Evolutionary conservation across 37 sponge, comb jelly and placozoan genomes (phyloP), one percentile per base, ranked within the genome.

Genomic region (Corticium candelabrum): DNA sequence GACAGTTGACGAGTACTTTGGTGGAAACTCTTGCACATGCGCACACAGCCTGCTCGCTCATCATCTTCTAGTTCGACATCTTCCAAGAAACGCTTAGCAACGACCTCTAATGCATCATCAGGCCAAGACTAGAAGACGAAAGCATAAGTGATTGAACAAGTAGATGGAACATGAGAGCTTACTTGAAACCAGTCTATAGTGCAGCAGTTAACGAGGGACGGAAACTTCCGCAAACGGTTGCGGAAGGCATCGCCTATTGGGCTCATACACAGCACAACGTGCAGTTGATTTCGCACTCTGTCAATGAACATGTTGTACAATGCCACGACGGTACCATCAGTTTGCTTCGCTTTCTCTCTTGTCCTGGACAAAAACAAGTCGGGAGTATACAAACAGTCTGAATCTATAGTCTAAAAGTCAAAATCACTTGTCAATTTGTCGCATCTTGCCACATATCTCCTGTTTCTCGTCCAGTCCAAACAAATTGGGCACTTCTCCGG

Each of bases 171-270:
- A 15, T 33, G 4, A 70, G 21, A 70, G 62, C 80, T 30, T 37
- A 90, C 93, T 86, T 95, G 96, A 84, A 97, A 97, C 98, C 98
- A 97, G 79, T 97, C 91, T 70, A 96, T 96, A 74, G 97, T 96
- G 73, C 97, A 96, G 84, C 97, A 96, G 86, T 96, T 96, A 78
- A 96, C 92, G 35, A 97, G 92, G 5, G 98, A 97, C 1, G 98
- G 98, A 86, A 97, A 97, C 88, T 83, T 94, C 41, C 98, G 86
- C 7, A 97, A 85, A 15, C 94, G 80, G 11, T 80, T 87, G 7
- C 98, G 41, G 85, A 97, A 94, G 67, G 98, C 91, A 37, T 94
- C 94, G 62, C 98, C 98, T 37, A 97, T 97, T 32, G 98, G 98
- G 41, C 94, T 94, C 94, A 97, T 93, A 35, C 90, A 90, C n/a